Conservation (phyloP, 2,888 invertebrate species). For the Zonitis immaculata region DNA sequence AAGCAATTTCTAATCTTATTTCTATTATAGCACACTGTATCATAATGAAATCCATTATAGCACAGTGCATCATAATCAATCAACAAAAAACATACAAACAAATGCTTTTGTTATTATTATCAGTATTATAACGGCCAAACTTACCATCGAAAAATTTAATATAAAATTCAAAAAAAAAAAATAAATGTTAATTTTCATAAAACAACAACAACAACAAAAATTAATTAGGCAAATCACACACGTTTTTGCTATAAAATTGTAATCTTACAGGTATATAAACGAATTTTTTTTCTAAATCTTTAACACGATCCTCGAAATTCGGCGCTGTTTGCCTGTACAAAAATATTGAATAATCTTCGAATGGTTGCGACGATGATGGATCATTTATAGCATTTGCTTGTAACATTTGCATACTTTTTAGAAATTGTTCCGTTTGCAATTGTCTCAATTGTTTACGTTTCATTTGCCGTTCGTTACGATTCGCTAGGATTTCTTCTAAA, state of each 20-base stretch:
- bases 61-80: not conserved
- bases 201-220: no score
- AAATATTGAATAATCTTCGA: constrained; percentile 81
- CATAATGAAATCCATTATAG: no score
- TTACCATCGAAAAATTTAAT: no score
- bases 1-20: no score
- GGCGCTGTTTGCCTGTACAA: constrained; percentile 82
- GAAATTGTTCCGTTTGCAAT: constrained; percentile 74
- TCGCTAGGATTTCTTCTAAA: constrained; percentile 66
- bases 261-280: constrained; percentile 63
- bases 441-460: constrained; percentile 65
- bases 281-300: constrained; percentile 72
- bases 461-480: constrained; percentile 60
- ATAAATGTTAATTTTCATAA: no score
- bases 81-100: no score
- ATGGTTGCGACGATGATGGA: constrained; percentile 59
- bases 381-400: constrained; percentile 68
- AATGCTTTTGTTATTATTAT: no score
- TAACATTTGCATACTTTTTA: constrained; percentile 80
- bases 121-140: no score
- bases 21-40: no score
- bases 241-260: no score
- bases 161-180: no score
- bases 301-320: constrained; percentile 78
- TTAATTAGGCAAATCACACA: no score